Conservation (phyloP, 1,140 invertebrate species). For the Oppia nitens region DNA sequence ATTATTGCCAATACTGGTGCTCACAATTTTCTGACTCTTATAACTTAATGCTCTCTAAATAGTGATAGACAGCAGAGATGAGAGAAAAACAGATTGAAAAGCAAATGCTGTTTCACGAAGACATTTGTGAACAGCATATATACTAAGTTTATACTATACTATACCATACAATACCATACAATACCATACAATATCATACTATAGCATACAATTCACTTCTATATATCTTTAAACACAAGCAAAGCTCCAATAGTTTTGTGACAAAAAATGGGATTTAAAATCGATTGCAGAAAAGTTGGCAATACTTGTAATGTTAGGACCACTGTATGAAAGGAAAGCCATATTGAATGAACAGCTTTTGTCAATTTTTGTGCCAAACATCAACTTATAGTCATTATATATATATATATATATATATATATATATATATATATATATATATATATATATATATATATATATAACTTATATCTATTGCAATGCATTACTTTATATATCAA, state of each 20-base stretch:
- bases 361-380: not conserved
- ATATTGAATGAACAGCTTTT: not conserved
- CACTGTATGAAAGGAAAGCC: too few species aligned
- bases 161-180: too few species aligned
- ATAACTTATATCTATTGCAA: not conserved
- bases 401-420: too few species aligned
- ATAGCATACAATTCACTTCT: not conserved
- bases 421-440: too few species aligned
- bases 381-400: too few species aligned
- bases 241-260: not conserved
- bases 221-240: not conserved
- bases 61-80: not conserved
- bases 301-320: not conserved
- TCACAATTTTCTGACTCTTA: not conserved
- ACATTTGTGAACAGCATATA: too few species aligned
- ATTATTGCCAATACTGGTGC: too few species aligned
- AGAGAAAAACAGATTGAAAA: not conserved
- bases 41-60: not conserved
- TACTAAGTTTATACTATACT: too few species aligned
- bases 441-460: too few species aligned
- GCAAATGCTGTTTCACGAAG: too few species aligned
- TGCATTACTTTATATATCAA: not conserved
- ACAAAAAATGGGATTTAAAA: not conserved
- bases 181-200: not conserved
- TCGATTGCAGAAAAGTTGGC: not conserved